A percentile compares a stretch with the other conserved stretches of the same genome.
These are phyloP conservation scores for Baronia brevicornis DNA, from an alignment of 2,888 invertebrate species.

Conservation along the genomic window DNA sequence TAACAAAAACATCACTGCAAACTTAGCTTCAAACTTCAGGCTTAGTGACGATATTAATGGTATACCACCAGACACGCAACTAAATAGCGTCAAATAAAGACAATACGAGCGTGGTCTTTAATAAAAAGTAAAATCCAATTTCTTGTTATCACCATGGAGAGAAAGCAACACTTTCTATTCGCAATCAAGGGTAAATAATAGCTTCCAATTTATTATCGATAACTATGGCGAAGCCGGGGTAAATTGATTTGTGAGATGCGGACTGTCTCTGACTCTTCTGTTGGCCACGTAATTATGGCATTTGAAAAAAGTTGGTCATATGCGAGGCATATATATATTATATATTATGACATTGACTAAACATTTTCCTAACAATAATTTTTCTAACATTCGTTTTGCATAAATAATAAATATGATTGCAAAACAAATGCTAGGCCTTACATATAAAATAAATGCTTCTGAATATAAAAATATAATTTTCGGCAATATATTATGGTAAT, in stretches of 20 bases:
- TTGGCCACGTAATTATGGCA: slow-evolving; percentile 9
- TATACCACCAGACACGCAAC: slow-evolving; percentile 6
- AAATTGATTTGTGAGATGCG: slow-evolving; percentile 25
- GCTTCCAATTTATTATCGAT: slow-evolving; percentile 34
- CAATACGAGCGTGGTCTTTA: slow-evolving; percentile 28
- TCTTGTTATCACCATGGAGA: slow-evolving; percentile 41
- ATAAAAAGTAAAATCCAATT: slow-evolving; percentile 46
- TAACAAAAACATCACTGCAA: no score
- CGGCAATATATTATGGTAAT: no score
- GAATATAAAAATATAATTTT: no score
- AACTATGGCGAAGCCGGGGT: slow-evolving; percentile 19
- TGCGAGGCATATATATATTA: no score
- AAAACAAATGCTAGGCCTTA: no score
- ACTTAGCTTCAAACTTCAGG: neutral
- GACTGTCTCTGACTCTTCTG: slow-evolving; percentile 14
- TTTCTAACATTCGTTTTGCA: no score
- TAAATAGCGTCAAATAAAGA: slow-evolving; percentile 10
- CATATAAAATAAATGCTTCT: no score
- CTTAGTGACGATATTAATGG: slow-evolving; percentile 24
- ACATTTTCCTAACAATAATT: no score
- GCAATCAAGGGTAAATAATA: slow-evolving; percentile 52
- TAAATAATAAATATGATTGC: no score
- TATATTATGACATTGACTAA: no score
- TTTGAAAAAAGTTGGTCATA: neutral
- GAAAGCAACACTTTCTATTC: slow-evolving; percentile 60